phyloP scores from a whole-genome alignment of 2,113 vertebrate genomes.

The Cephalopholis sonnerati region DNA sequence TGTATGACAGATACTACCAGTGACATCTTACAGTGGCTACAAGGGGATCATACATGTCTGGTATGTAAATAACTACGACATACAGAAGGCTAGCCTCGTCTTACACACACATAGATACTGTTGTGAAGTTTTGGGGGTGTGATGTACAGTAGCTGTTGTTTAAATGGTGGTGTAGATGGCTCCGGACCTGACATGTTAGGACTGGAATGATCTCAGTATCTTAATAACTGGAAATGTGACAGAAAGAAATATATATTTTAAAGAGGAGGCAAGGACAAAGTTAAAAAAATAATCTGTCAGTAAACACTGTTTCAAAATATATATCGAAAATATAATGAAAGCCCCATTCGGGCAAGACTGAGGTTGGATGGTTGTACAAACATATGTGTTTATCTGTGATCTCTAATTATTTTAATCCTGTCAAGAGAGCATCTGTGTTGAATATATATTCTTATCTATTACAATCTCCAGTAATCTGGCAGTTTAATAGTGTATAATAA shows the following conservation, averaged over 20 bases:
- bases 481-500: background rate
- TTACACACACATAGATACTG: background rate
- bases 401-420: background rate
- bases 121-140: background rate
- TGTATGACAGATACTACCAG: constrained; percentile 37
- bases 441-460: background rate
- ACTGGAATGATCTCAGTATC: background rate
- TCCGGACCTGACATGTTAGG: constrained; percentile 1
- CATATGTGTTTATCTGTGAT: background rate
- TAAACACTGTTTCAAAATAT: background rate
- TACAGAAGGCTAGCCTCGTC: constrained; percentile 4
- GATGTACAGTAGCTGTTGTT: background rate
- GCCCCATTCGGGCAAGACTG: background rate
- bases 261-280: background rate
- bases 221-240: background rate
- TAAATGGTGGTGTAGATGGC: background rate
- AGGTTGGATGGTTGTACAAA: background rate
- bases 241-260: background rate
- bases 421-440: background rate
- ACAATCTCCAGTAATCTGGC: background rate
- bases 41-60: constrained; percentile 54
- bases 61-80: constrained; percentile 57
- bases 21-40: constrained; percentile 37
- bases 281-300: too few species aligned
- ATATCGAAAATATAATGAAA: background rate